Evolutionary conservation across 1,140 invertebrate genomes (phyloP), one percentile per base, ranked within the genome.

Genomic region (Saxidomus purpurata): DNA sequence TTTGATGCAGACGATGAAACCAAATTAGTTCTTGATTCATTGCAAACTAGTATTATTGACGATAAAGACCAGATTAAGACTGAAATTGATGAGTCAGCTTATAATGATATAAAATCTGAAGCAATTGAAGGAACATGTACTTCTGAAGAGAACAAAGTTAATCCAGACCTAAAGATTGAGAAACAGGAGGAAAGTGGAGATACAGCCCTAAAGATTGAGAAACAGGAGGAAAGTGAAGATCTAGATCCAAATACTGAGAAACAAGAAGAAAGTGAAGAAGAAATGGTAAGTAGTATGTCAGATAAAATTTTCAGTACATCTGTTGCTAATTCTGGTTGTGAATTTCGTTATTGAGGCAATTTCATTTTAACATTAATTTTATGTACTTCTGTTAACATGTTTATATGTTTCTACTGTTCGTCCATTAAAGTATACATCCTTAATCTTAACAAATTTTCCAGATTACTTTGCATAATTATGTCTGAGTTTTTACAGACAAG

Each of bases 151-250:
- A 22, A 38, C 15, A 19, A 0, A 38, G 67, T 38, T 3, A 22
- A n/a, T 4, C 6, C 17, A 59, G 43, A 4, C 3, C 55, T 19
- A 59, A 47, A 28, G 28, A 88, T 55, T n/a, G 49, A 88, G 40
- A 67, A 47, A 47, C 8, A 36, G 47, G 55, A 40, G n/a, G 80
- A 82, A 63, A 63, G 59, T 82, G 80, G 67, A 47, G 80, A 82
- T 1, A 52, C 43, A 43, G 80, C n/a, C 28, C 55, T 28, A 40
- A 40, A 74, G n/a, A n/a, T 28, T 4, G n/a, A 63, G 59, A 28
- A 47, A 47, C 8, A 36, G 49, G 55, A 40, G n/a, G 80, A 82
- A 63, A 63, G 59, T 82, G 80, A 82, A 47, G 80, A 82, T 0
- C 52, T 61, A 38, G 79, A 36, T 25, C 52, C 36, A 34, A 34